These are phyloP conservation scores for Xenopus laevis DNA, from an alignment of 2,113 vertebrate species.

Conservation along the genomic window DNA sequence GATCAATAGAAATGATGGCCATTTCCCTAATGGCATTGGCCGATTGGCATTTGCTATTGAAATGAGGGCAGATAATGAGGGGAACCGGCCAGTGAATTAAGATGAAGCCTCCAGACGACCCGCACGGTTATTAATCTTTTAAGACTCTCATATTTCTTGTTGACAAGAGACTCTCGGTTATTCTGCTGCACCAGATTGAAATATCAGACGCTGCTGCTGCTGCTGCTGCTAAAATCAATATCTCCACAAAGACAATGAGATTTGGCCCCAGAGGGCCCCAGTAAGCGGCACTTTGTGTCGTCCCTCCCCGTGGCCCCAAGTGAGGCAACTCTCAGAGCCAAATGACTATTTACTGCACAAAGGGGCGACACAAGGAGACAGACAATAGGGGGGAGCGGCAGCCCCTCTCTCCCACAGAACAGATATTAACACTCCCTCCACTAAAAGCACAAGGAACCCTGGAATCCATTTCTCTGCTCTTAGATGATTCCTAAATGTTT, in stretches of 20 bases:
- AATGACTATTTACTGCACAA: conserved; percentile 26
- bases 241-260: conserved; percentile 75
- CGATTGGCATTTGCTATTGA: conserved; percentile 86
- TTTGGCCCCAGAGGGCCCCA: conserved; percentile 68
- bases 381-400: background rate
- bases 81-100: conserved; percentile 86
- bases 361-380: background rate
- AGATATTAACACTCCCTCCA: background rate
- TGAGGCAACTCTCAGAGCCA: conserved; percentile 15
- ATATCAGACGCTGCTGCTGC: conserved; percentile 78
- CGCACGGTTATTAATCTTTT: conserved; percentile 85
- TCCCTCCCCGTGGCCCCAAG: conserved; percentile 43
- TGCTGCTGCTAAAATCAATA: conserved; percentile 75
- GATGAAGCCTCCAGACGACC: conserved; percentile 82
- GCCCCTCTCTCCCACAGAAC: background rate
- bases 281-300: conserved; percentile 57
- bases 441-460: conserved; percentile 14
- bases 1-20: conserved; percentile 83
- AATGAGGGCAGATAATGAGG: conserved; percentile 86
- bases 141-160: conserved; percentile 87
- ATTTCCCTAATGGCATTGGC: conserved; percentile 85
- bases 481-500: conserved; percentile 11
- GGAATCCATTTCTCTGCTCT: conserved; percentile 7
- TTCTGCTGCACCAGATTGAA: conserved; percentile 81
- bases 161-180: conserved; percentile 80